Percentiles rank a stretch among this genome's conserved stretches.
Evolutionary conservation across 2,888 invertebrate species (phyloP).

Genomic region (Drosophila cognata): DNA sequence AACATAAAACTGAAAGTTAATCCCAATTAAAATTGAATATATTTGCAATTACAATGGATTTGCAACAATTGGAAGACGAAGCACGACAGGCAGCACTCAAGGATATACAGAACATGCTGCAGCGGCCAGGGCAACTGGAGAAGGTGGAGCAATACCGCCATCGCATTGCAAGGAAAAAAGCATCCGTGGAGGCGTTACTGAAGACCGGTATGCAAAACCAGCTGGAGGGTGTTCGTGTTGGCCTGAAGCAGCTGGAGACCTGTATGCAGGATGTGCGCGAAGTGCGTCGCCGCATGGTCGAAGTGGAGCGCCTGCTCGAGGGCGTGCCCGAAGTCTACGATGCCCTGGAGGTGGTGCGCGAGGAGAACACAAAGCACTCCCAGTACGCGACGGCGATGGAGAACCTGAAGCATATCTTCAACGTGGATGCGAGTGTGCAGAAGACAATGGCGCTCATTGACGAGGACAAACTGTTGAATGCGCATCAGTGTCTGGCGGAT

Average conservation of each 20-base stretch:
- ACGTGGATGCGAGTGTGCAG: conserved; percentile 97
- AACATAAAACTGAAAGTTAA: background rate
- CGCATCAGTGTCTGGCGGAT: conserved; percentile 97
- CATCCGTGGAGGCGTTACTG: conserved; percentile 86
- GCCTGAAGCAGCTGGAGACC: conserved; percentile 94
- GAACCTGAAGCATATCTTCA: conserved; percentile 98
- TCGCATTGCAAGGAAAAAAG: conserved; percentile 84
- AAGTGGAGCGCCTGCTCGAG: conserved; percentile 90
- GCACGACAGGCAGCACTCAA: conserved; percentile 92
- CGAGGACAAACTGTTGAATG: conserved; percentile 96
- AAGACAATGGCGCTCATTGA: conserved; percentile 97
- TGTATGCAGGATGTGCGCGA: conserved; percentile 94
- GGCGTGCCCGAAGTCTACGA: conserved; percentile 92
- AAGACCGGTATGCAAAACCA: conserved; percentile 99
- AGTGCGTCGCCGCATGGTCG: conserved; percentile 89
- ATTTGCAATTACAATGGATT: conserved; percentile 77
- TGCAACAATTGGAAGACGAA: conserved; percentile 91
- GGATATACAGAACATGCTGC: conserved; percentile 96
- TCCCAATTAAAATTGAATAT: background rate
- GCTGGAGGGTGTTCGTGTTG: conserved; percentile 97
- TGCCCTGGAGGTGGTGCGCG: conserved; percentile 93
- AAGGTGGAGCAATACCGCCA: conserved; percentile 88
- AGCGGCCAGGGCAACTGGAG: conserved; percentile 97
- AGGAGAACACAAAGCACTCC: conserved; percentile 97
- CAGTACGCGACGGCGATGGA: conserved; percentile 99